These are phyloP conservation scores for Paradisaea rubra DNA, from an alignment of 2,113 vertebrate genomes.

Conservation along the genomic window DNA sequence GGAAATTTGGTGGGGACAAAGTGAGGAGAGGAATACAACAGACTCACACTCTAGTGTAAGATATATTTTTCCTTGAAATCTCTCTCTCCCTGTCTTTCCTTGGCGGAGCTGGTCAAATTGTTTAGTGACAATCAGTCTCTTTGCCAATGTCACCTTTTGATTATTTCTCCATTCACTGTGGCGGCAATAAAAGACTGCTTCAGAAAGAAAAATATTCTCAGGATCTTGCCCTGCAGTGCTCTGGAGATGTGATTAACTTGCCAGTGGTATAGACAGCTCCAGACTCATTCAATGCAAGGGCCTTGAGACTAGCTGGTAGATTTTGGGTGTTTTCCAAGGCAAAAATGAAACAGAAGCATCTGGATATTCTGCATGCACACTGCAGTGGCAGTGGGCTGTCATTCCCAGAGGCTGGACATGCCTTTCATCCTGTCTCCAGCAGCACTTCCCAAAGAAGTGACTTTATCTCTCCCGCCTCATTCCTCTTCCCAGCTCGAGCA, in stretches of 20 bases:
- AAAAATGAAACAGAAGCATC: neutral
- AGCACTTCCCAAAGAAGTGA: neutral
- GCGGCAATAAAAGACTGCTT: neutral
- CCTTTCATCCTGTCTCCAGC: neutral
- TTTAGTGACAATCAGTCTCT: neutral
- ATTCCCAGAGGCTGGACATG: neutral
- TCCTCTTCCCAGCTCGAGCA: rapidly evolving
- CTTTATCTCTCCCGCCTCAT: neutral
- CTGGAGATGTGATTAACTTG: neutral
- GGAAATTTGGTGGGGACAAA: neutral
- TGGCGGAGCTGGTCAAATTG: neutral
- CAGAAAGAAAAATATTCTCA: neutral
- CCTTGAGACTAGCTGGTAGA: neutral
- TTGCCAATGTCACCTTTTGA: neutral
- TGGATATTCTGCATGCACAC: neutral
- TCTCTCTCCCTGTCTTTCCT: neutral
- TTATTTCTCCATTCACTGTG: neutral
- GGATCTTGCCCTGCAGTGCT: neutral
- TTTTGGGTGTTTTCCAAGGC: neutral
- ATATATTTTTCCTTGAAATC: neutral
- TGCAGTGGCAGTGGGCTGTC: neutral
- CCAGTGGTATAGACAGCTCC: neutral
- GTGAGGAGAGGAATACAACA: neutral
- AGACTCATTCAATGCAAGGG: neutral
- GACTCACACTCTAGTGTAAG: rapidly evolving